phyloP scores from a whole-genome alignment of 2,888 invertebrate species.

The Eremobia ochroleuca region DNA sequence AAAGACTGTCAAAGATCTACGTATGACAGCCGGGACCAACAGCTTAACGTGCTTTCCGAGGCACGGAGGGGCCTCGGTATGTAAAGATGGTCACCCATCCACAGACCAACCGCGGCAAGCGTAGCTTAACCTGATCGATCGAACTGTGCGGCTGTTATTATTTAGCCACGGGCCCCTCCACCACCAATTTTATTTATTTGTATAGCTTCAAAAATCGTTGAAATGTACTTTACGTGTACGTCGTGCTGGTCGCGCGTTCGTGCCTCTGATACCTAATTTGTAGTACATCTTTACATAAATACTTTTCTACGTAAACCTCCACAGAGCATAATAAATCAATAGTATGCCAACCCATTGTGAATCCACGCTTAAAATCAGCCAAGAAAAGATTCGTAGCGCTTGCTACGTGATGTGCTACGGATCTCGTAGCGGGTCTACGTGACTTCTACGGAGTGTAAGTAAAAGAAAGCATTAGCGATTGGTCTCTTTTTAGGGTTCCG shows the following conservation, averaged over 20 bases:
- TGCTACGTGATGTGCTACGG: slow-evolving; percentile 61
- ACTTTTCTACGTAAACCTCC: not conserved
- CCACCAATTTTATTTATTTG: not conserved
- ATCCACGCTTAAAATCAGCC: not conserved
- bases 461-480: slow-evolving; percentile 29
- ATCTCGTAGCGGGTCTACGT: slow-evolving; percentile 56
- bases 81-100: too few species aligned
- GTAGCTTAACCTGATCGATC: too few species aligned
- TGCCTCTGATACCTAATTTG: not conserved
- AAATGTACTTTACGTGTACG: not conserved
- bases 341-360: not conserved
- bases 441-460: slow-evolving; percentile 34
- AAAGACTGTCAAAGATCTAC: too few species aligned
- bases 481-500: not conserved
- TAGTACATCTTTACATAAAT: not conserved
- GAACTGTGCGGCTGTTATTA: too few species aligned
- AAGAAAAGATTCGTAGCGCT: slow-evolving; percentile 55
- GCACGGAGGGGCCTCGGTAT: too few species aligned
- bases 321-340: slow-evolving; percentile 28
- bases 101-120: too few species aligned
- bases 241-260: not conserved
- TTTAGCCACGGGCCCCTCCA: too few species aligned
- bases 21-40: too few species aligned
- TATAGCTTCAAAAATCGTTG: not conserved
- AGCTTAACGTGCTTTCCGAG: too few species aligned